Evolutionary conservation across 2,113 vertebrate species (phyloP), one percentile per base, ranked within the genome.

Genomic region (Chloropsis hardwickii): DNA sequence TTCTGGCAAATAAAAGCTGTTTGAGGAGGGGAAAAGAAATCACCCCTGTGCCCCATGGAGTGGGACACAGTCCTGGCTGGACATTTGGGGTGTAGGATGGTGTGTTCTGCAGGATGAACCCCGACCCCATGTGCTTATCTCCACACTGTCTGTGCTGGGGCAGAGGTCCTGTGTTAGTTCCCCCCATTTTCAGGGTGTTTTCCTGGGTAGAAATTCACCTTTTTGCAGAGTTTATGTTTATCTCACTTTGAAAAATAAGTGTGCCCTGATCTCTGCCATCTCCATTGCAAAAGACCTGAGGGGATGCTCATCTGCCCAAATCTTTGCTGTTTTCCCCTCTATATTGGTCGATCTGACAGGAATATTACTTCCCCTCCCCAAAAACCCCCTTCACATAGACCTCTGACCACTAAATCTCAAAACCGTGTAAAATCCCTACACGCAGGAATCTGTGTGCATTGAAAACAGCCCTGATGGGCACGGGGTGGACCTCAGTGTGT

Each of bases 91-190:
- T 35, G 47, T 2, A 5, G 61, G 66, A 12, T 0, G 2, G 3
- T 20, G 50, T 0, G 2, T 74, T 60, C 44, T 8, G 33, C 33
- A 61, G 80, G 51, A 8, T 31, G 64, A 70, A 24, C 42, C 56
- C 73, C 82, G 20, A 2, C 5, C 28, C 40, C 3, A 0, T 2
- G 33, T 24, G 54, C 39, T 61, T 2, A 0, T 48, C 25, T 19
- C 37, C 64, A 11, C 16, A 0, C 53, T n/a, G 6, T 39, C 29
- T 0, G 0, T 19, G 58, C 48, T 13, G n/a, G n/a, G 13, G 6
- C 33, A 48, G 33, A 40, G 54, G 3, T 48, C 51, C 74, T 1
- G 1, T 11, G 14, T n/a, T 33, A 20, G 35, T 24, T 44, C 31
- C 11, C 3, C 6, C 20, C 1, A 0, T 29, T 64, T 61, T 65